These are phyloP conservation scores for Heterodera schachtii DNA, from an alignment of 1,140 invertebrate species.

Conservation along the genomic window DNA sequence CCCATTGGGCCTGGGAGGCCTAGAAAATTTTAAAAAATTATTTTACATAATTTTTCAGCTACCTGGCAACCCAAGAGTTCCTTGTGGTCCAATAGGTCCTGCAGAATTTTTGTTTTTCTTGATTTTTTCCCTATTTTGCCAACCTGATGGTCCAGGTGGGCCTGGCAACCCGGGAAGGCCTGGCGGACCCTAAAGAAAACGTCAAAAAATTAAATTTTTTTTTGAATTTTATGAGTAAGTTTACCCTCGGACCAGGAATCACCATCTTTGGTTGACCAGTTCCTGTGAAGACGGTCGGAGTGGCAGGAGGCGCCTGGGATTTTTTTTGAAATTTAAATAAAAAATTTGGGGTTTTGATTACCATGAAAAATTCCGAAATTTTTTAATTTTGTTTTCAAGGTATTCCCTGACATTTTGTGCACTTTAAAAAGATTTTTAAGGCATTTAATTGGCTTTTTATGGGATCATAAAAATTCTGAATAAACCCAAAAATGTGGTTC, in stretches of 20 bases:
- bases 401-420: too few species aligned
- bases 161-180: conserved; percentile 51
- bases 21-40: conserved; percentile 25
- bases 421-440: too few species aligned
- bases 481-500: too few species aligned
- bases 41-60: neutral
- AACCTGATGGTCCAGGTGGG: conserved; percentile 35
- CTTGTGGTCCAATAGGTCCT: conserved; percentile 27
- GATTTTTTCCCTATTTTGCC: neutral
- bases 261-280: neutral
- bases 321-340: neutral
- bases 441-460: too few species aligned
- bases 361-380: too few species aligned
- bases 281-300: conserved; percentile 28
- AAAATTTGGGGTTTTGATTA: too few species aligned
- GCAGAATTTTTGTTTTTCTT: neutral
- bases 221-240: neutral
- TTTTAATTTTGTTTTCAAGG: too few species aligned
- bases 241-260: conserved; percentile 28
- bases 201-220: neutral
- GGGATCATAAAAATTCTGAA: too few species aligned
- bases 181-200: conserved; percentile 37
- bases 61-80: conserved; percentile 26
- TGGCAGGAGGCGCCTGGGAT: conserved; percentile 13
- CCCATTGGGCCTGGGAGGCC: conserved; percentile 60